Evolutionary conservation across 2,113 vertebrate genomes (phyloP).

Genomic region (Rhegmatorhina hoffmannsi): DNA sequence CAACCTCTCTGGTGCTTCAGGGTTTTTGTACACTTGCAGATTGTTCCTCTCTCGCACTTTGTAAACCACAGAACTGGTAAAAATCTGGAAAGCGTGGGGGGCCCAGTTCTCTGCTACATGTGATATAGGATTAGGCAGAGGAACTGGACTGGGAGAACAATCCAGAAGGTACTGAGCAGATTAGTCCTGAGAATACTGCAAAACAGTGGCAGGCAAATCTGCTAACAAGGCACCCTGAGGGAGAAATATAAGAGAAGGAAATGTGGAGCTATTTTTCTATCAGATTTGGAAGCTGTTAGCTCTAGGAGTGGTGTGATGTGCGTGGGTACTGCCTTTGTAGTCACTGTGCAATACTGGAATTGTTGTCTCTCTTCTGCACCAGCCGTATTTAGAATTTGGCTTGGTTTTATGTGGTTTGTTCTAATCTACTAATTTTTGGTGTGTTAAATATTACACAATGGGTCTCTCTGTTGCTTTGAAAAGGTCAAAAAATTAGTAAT

Average conservation of each 20-base stretch:
- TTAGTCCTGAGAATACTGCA: not conserved
- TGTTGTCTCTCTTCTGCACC: not conserved
- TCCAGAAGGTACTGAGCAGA: constrained; percentile 9
- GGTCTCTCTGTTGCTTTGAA: not conserved
- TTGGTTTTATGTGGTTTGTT: not conserved
- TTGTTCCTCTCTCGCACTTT: not conserved
- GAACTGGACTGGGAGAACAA: not conserved
- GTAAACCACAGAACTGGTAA: not conserved
- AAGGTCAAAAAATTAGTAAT: constrained; percentile 1
- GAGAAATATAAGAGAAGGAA: not conserved
- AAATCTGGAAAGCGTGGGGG: not conserved
- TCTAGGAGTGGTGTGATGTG: not conserved
- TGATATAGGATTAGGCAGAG: not conserved
- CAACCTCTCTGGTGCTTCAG: not conserved
- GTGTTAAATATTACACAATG: not conserved
- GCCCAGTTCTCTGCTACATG: not conserved
- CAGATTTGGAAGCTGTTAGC: not conserved
- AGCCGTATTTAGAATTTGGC: not conserved
- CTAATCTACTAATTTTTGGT: not conserved
- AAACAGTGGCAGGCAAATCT: constrained; percentile 12
- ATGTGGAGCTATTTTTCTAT: constrained; percentile 1
- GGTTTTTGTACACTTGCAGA: not conserved
- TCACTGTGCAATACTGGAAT: not conserved
- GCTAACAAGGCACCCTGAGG: constrained; percentile 15
- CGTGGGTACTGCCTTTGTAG: not conserved